Percentiles rank a stretch among this genome's conserved stretches.
Conservation (phyloP, 2,797 vertebrate species). For the Esox masquinongy region DNA sequence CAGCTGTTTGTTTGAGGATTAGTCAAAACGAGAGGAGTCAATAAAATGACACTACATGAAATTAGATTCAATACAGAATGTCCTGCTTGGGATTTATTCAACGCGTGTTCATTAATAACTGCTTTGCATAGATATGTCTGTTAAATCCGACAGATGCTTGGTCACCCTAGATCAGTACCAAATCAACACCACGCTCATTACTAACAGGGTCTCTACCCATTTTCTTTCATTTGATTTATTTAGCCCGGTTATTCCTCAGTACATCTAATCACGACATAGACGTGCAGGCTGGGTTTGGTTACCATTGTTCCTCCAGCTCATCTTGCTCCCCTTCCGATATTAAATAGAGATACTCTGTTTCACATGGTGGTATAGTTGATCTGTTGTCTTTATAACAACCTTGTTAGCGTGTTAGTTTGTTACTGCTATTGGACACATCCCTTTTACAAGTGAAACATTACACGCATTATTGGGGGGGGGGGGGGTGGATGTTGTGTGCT, state of each 20-base stretch:
- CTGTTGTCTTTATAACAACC: background rate
- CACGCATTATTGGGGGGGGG: background rate
- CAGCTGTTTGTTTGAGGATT: background rate
- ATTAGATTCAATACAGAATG: slow-evolving; percentile 36
- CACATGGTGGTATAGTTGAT: slow-evolving; percentile 10
- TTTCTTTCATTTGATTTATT: slow-evolving; percentile 57
- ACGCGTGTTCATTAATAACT: slow-evolving; percentile 68
- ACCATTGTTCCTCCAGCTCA: too few relatives aligned
- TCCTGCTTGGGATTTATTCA: slow-evolving; percentile 39
- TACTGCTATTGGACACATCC: background rate
- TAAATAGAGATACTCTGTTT: background rate
- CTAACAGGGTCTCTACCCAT: slow-evolving; percentile 57
- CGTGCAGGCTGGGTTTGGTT: too few relatives aligned
- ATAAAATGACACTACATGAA: slow-evolving; percentile 34
- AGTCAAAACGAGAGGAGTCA: slow-evolving; percentile 15
- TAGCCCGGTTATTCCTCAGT: too few relatives aligned
- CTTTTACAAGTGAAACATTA: background rate
- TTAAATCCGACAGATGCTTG: slow-evolving; percentile 74
- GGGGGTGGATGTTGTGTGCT: background rate
- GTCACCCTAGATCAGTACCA: slow-evolving; percentile 72
- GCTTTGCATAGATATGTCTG: slow-evolving; percentile 65
- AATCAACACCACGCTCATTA: slow-evolving; percentile 63
- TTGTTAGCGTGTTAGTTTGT: background rate
- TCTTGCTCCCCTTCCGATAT: too few relatives aligned
- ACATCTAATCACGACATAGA: too few relatives aligned